phyloP scores from a whole-genome alignment of 2,888 invertebrate genomes.

The Hydrotaea diabolus region DNA sequence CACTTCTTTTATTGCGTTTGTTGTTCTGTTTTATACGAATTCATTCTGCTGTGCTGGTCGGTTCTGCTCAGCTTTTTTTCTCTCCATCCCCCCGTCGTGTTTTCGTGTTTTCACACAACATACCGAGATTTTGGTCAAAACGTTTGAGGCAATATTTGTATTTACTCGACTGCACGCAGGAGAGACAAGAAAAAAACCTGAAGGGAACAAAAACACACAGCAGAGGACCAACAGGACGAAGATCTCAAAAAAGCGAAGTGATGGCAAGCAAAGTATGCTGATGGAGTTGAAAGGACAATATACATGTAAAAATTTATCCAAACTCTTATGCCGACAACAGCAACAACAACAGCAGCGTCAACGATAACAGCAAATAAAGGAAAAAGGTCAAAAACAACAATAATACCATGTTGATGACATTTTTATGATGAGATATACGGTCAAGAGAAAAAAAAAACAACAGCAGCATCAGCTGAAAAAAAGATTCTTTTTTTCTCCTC shows the following conservation, averaged over 20 bases:
- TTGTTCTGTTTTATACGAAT: constrained; percentile 21
- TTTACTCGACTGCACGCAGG: constrained; percentile 43
- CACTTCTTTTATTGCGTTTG: constrained; percentile 62
- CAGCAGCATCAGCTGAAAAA: constrained; percentile 35
- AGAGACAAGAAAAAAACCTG: constrained; percentile 1
- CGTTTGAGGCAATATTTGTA: constrained; percentile 66
- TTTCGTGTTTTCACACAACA: constrained; percentile 48
- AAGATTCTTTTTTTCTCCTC: constrained; percentile 46
- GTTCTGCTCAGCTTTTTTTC: constrained; percentile 8
- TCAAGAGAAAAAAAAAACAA: constrained; percentile 8
- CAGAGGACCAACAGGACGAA: constrained; percentile 19
- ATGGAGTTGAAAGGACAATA: constrained; percentile 50
- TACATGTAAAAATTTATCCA: constrained; percentile 38
- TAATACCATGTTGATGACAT: constrained; percentile 70
- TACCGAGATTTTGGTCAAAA: constrained; percentile 67
- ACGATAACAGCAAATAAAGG: constrained; percentile 32
- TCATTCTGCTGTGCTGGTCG: background rate
- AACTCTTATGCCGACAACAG: constrained; percentile 44
- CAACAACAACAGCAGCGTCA: constrained; percentile 67
- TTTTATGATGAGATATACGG: constrained; percentile 68
- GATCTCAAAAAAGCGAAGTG: background rate
- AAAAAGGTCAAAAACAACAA: constrained; percentile 66
- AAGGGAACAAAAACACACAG: background rate
- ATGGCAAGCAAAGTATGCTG: constrained; percentile 32
- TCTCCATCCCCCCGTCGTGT: constrained; percentile 7